Evolutionary conservation across 2,113 vertebrate genomes (phyloP), one percentile per base, ranked within the genome.

Genomic region (Ifrita kowaldi): DNA sequence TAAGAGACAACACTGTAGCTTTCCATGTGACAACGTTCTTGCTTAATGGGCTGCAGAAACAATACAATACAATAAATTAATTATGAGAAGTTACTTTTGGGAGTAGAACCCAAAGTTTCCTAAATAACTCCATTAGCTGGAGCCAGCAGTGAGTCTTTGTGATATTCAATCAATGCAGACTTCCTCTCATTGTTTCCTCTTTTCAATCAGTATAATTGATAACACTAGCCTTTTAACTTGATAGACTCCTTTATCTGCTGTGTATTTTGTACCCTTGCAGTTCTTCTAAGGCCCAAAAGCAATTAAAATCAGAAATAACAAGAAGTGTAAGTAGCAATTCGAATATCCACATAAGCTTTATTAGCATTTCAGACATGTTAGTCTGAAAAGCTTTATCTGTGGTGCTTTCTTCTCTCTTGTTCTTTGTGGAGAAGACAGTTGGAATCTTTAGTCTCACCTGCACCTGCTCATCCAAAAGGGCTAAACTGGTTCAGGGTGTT

Each of bases 81-180:
- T 97, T 91, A 97, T 95, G 93, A 96, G 89, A 89, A 62, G 15
- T 55, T 94, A 76, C 90, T 94, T 97, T 89, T 53, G 93, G 55
- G 84, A 96, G 28, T 89, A 93, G 73, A 86, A 95, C 26, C 8
- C 84, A 77, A 95, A 95, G 77, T 94, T 95, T 96, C 55, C 62
- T 79, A 81, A 88, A 95, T 64, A 96, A 88, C n/a, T 90, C 91
- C 92, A 94, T 95, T 95, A 94, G 32, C 87, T 74, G 95, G 89
- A 95, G 87, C 62, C 93, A 87, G 80, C 37, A 87, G 44, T 46
- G 28, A 85, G 33, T 80, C 70, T 93, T 93, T 70, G 70, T 67
- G 88, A 33, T 56, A 63, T 60, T 91, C 65, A 88, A 77, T 92
- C 87, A 94, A 95, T 86, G 42, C 46, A 93, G 74, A 70, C 47